A percentile compares a stretch with the other conserved stretches of the same genome.
Evolutionary conservation across 2,797 vertebrate species (phyloP).

Genomic region (Acanthiza pusilla): DNA sequence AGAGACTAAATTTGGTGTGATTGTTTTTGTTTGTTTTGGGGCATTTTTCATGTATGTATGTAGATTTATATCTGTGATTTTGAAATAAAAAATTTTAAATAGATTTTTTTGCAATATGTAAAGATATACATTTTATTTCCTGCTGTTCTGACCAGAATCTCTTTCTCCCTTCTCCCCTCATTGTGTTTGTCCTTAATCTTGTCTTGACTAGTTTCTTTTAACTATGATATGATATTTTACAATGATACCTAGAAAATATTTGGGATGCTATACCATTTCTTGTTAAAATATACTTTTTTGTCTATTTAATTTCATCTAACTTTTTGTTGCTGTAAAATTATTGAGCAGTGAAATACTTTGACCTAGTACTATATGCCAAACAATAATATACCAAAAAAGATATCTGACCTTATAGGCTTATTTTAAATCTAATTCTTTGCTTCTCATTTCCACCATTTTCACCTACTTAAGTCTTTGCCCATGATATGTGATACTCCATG

Average conservation of each 20-base stretch:
- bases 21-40: background rate
- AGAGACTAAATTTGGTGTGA: background rate
- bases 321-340: background rate
- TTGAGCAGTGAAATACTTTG: background rate
- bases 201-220: background rate
- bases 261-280: background rate
- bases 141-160: background rate
- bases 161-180: accelerated
- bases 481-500: background rate
- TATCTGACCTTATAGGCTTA: background rate
- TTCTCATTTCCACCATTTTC: background rate
- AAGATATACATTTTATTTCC: background rate
- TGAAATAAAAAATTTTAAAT: background rate
- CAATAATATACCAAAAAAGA: background rate
- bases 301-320: background rate
- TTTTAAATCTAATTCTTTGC: background rate
- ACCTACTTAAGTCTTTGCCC: background rate
- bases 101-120: background rate
- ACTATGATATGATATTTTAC: background rate
- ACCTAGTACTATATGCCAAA: background rate
- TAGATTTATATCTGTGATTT: background rate
- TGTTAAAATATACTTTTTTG: background rate
- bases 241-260: background rate
- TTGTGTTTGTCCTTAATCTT: background rate
- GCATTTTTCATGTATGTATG: background rate